A percentile compares a stretch with the other conserved stretches of the same genome.
phyloP scores from a whole-genome alignment of 2,797 vertebrate species.

The Spheniscus humboldti region DNA sequence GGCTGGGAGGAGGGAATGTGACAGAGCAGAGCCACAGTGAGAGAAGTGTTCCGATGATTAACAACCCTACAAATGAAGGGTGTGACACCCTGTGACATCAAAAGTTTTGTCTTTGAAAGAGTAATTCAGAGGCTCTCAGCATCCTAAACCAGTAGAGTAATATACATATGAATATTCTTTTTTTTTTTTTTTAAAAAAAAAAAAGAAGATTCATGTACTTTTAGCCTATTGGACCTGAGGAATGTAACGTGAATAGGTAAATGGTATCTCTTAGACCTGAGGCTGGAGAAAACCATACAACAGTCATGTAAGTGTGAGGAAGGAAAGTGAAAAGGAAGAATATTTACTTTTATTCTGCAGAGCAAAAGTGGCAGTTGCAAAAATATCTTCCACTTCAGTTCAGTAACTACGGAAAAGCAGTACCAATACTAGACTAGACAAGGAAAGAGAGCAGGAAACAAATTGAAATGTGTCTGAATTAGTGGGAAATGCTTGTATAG shows the following conservation, averaged over 20 bases:
- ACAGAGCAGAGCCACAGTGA: neutral
- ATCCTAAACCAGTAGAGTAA: neutral
- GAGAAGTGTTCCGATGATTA: neutral
- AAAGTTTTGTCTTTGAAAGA: neutral
- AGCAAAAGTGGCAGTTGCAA: neutral
- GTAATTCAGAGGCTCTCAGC: neutral
- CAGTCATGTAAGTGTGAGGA: neutral
- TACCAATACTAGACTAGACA: neutral
- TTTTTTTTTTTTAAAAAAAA: neutral
- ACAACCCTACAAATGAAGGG: neutral
- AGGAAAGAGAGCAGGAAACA: neutral
- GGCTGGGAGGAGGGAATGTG: neutral
- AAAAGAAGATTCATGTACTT: neutral
- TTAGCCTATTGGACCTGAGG: neutral
- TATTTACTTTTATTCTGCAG: neutral
- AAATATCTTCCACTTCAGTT: neutral
- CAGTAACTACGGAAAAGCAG: neutral
- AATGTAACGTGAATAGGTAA: neutral
- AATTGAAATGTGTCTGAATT: neutral
- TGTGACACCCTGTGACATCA: neutral
- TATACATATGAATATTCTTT: neutral
- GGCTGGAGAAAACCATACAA: neutral
- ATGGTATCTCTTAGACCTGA: neutral
- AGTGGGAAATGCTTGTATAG: neutral
- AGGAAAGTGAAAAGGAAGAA: neutral